A percentile compares a stretch with the other conserved stretches of the same genome.
Conservation (phyloP, 2,888 invertebrate species). For the Plusia festucae region DNA sequence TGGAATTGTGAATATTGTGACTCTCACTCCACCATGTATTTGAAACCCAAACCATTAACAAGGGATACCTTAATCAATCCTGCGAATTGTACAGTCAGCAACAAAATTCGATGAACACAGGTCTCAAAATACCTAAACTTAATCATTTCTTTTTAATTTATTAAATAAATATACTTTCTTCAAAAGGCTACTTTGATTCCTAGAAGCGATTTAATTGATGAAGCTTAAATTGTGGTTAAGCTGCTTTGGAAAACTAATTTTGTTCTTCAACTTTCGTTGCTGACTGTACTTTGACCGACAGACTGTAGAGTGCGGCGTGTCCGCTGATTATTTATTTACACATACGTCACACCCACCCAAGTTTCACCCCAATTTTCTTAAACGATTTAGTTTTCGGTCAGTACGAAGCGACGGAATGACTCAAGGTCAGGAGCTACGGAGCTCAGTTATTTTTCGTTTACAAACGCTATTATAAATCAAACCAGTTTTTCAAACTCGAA, state of each 20-base stretch:
- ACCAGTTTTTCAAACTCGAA: background rate
- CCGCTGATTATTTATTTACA: conserved; percentile 41
- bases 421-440: conserved; percentile 32
- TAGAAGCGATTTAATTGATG: too few species aligned
- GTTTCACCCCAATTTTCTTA: conserved; percentile 25
- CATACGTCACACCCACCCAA: conserved; percentile 37
- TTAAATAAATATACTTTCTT: too few species aligned
- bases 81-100: too few species aligned
- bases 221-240: too few species aligned
- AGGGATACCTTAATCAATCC: conserved; percentile 47
- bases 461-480: background rate
- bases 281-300: conserved; percentile 17
- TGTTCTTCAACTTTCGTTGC: too few species aligned
- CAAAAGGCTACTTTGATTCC: too few species aligned
- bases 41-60: conserved; percentile 43
- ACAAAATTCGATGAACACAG: too few species aligned
- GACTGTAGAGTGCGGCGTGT: conserved; percentile 12
- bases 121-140: too few species aligned
- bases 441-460: conserved; percentile 7
- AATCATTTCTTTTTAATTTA: too few species aligned
- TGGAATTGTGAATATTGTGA: background rate
- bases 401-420: conserved; percentile 11
- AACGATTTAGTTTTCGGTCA: conserved; percentile 32
- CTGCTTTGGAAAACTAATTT: too few species aligned
- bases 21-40: background rate